Percentiles rank a stretch among this genome's conserved stretches.
Conservation (phyloP, 1,140 invertebrate species). For the Drosophila kohkoa region DNA sequence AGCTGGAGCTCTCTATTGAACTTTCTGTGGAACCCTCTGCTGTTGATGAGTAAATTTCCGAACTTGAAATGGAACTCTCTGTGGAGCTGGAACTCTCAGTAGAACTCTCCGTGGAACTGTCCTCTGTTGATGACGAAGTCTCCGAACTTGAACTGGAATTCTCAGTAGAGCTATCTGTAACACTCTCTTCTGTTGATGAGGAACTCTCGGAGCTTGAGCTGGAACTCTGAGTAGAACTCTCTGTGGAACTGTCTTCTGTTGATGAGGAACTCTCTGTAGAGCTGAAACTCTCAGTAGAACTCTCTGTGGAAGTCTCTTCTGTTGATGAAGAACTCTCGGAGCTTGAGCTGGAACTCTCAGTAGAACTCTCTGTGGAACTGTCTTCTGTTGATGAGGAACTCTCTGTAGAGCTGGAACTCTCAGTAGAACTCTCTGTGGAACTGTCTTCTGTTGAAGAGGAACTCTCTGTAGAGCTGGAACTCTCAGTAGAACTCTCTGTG, state of each 20-base stretch:
- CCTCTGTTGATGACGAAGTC: neutral
- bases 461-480: neutral
- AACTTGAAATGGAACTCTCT: neutral
- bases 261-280: neutral
- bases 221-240: conserved; percentile 1
- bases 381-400: neutral
- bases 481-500: neutral
- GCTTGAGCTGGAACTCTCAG: neutral
- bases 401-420: neutral
- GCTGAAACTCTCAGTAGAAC: conserved; percentile 5
- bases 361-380: neutral
- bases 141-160: neutral
- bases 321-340: neutral
- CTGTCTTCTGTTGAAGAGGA: neutral
- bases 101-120: neutral
- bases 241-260: neutral
- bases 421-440: neutral
- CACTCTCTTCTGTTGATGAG: neutral
- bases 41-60: neutral
- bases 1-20: neutral
- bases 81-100: neutral
- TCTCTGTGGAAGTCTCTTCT: conserved; percentile 1
- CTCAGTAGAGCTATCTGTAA: neutral
- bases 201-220: conserved; percentile 3
- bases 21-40: neutral